Evolutionary conservation across 1,140 invertebrate genomes (phyloP).

Genomic region (Pogonus chalceus): DNA sequence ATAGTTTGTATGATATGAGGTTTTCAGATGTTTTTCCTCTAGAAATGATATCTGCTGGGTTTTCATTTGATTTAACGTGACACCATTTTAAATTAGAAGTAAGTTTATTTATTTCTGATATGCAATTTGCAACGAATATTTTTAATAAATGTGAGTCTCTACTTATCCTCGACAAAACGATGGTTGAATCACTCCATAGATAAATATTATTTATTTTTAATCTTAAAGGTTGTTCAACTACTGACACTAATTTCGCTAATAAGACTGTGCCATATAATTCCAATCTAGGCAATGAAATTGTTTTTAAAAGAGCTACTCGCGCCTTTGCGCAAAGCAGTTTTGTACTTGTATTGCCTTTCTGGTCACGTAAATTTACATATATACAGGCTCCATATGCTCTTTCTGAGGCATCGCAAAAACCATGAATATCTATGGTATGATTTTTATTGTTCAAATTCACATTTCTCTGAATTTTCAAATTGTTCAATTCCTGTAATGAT

Average conservation of each 20-base stretch:
- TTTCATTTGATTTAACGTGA: conserved; percentile 19
- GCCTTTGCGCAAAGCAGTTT: conserved; percentile 28
- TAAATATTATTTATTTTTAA: not conserved
- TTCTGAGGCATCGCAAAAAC: conserved; percentile 33
- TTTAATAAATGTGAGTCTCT: conserved; percentile 21
- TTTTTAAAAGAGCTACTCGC: conserved; percentile 29
- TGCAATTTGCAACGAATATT: conserved; percentile 33
- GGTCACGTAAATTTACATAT: conserved; percentile 25
- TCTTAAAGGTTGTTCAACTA: conserved; percentile 6
- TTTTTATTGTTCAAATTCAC: no score
- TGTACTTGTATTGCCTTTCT: not conserved
- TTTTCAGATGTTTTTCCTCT: conserved; percentile 12
- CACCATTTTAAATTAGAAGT: conserved; percentile 17
- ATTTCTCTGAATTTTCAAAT: no score
- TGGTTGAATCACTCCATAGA: conserved; percentile 22
- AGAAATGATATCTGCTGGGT: conserved; percentile 24
- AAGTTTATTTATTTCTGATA: conserved; percentile 25
- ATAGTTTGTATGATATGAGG: conserved; percentile 4
- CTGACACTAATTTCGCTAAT: conserved; percentile 19
- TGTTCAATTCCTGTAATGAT: no score
- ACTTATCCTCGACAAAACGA: conserved; percentile 23
- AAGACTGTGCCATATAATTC: conserved; percentile 30
- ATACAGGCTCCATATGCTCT: conserved; percentile 32
- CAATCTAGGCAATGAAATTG: conserved; percentile 24
- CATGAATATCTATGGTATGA: no score